These are phyloP conservation scores for Piscicola geometra DNA, from an alignment of 2,888 invertebrate genomes.

Conservation along the genomic window DNA sequence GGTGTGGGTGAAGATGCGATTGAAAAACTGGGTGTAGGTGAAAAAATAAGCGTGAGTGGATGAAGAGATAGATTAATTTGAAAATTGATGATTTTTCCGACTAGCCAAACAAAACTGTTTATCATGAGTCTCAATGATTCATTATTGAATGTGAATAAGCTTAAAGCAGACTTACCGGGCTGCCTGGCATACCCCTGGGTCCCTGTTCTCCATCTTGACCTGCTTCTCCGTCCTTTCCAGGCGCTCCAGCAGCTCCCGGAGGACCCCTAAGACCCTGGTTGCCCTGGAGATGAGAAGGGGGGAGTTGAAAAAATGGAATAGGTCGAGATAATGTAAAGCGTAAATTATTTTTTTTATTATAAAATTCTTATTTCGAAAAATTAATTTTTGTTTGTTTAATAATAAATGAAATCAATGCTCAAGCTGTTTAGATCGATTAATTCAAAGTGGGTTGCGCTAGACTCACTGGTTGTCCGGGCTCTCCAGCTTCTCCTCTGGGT, in stretches of 20 bases:
- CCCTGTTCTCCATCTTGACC: slow-evolving; percentile 40
- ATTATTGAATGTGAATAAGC: too few species aligned
- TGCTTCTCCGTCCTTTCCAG: slow-evolving; percentile 39
- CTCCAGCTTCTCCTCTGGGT: slow-evolving; percentile 49
- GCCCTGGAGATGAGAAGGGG: slow-evolving; percentile 40
- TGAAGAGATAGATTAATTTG: too few species aligned
- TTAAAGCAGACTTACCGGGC: slow-evolving; percentile 26
- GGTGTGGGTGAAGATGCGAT: too few species aligned
- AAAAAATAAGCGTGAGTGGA: too few species aligned
- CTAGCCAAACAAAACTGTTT: too few species aligned
- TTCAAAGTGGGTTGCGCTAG: too few species aligned
- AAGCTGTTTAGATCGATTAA: too few species aligned
- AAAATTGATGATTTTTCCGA: too few species aligned
- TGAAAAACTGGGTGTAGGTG: too few species aligned
- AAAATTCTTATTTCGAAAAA: too few species aligned
- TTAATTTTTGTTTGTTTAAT: not conserved
- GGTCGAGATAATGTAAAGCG: not conserved
- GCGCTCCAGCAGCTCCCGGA: slow-evolving; percentile 38
- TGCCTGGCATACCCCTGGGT: slow-evolving; percentile 37
- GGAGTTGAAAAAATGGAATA: not conserved
- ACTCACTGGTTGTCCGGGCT: slow-evolving; percentile 40
- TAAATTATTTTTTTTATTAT: not conserved
- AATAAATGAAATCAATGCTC: not conserved
- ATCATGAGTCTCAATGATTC: too few species aligned
- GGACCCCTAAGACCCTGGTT: slow-evolving; percentile 37